phyloP scores from a whole-genome alignment of 1,140 invertebrate species.

The Ooceraea biroi region DNA sequence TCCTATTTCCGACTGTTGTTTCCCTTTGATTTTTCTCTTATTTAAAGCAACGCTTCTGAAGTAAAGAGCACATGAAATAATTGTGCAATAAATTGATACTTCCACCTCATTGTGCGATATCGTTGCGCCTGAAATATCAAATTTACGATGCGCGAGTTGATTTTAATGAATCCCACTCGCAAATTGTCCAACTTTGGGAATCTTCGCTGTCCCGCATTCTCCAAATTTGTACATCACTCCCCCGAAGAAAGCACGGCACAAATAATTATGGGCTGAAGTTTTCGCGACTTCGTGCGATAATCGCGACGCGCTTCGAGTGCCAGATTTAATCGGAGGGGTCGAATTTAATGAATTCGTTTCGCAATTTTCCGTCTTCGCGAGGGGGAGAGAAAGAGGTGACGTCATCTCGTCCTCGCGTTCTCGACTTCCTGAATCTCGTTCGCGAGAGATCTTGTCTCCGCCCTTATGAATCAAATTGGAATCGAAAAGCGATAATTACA shows the following conservation, averaged over 20 bases:
- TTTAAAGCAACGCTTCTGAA: neutral
- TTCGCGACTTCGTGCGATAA: slow-evolving; percentile 49
- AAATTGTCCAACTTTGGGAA: slow-evolving; percentile 19
- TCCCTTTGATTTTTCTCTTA: neutral
- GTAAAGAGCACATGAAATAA: neutral
- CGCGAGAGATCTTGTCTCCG: slow-evolving; percentile 33
- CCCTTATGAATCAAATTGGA: slow-evolving; percentile 76
- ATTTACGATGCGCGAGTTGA: neutral
- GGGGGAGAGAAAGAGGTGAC: neutral
- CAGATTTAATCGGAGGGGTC: slow-evolving; percentile 53
- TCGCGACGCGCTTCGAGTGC: slow-evolving; percentile 45
- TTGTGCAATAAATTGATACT: neutral
- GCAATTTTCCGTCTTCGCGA: slow-evolving; percentile 50
- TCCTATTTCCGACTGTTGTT: neutral
- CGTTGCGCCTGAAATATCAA: neutral
- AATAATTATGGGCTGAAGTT: slow-evolving; percentile 52
- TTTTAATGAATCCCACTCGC: slow-evolving; percentile 27
- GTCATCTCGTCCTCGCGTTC: slow-evolving; percentile 32
- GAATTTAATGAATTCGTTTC: slow-evolving; percentile 61
- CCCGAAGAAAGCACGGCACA: slow-evolving; percentile 18
- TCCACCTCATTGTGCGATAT: neutral
- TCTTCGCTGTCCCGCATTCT: neutral
- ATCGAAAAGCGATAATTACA: slow-evolving; percentile 82
- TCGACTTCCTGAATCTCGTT: slow-evolving; percentile 26
- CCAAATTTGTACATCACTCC: slow-evolving; percentile 32